Base-by-base conservation (phyloP, 2,797 vertebrate species). In the Crenichthys baileyi region DNA sequence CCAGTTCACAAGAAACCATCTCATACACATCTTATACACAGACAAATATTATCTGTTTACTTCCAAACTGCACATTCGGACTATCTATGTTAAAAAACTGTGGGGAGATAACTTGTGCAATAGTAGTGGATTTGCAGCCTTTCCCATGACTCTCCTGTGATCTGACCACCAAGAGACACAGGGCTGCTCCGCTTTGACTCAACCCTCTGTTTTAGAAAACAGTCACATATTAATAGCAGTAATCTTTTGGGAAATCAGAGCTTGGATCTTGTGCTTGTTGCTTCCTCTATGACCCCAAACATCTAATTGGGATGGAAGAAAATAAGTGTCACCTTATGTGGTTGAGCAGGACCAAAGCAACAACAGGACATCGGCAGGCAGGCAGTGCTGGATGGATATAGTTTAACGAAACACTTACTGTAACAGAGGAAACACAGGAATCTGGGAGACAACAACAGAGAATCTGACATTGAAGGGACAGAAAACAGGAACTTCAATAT, bases 161-260 rank as follows among this genome's bases (percentile, higher is more conserved):
- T 68, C 65, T 68, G 65, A 68, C 39, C 65, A 68, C 22, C 22
- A 67, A 41, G 36, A 67, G 36, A 36, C 20, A 44, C 20, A 36
- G 5, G 4, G 20, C 20, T 41, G 36, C 36, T 68, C 26, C 2
- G 12, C 58, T 68, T 24, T 41, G 20, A 20, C 15, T 18, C 29
- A 20, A 36, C 31, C 61, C 31, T 63, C 61, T 18, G 16, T 36
- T 63, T 63, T 67, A 11, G 63, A 67, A 11, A 94, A 84, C 87
- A 90, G 87, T 83, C 77, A 85, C 56, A 55, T 70, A 73, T 31
- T 82, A 76, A 87, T 78, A 46, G 41, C 73, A 78, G 88, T 90
- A 72, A 91, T 91, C 77, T 85, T 72, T 48, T 76, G 24, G 3
- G 50, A 74, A 86, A 78, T 87, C 79, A 85, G 88, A 87, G 78